Percentiles rank a stretch among this genome's conserved stretches.
Conservation (phyloP, 2,113 vertebrate species). For the Saguinus midas region DNA sequence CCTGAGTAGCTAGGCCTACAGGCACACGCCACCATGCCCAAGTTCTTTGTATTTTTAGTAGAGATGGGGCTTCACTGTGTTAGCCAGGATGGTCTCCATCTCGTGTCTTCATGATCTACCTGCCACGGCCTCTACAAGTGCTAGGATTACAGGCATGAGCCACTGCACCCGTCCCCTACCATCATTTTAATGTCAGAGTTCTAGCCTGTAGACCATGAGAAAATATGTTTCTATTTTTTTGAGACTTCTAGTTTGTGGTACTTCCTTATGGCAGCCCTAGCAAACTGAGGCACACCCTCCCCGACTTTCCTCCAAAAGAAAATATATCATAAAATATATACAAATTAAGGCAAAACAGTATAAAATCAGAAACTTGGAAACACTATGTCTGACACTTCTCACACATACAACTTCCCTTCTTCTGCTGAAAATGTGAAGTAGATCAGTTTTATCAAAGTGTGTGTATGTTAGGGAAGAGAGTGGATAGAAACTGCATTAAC, state of each 20-base stretch:
- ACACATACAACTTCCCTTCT: neutral
- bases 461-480: neutral
- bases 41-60: too few relatives aligned
- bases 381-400: neutral
- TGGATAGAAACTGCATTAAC: neutral
- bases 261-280: neutral
- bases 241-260: neutral
- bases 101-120: too few relatives aligned
- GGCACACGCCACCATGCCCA: too few relatives aligned
- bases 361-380: neutral
- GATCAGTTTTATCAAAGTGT: neutral
- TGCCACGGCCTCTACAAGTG: too few relatives aligned
- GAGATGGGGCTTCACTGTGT: too few relatives aligned
- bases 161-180: fast-evolving
- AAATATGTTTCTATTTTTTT: neutral
- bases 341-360: neutral
- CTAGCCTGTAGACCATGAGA: neutral
- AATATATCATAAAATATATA: neutral
- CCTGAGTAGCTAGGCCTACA: too few relatives aligned
- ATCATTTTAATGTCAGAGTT: neutral
- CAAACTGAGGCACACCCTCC: neutral
- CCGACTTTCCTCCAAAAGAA: neutral
- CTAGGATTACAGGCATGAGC: too few relatives aligned
- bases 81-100: too few relatives aligned
- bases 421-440: neutral